A percentile compares a stretch with the other conserved stretches of the same genome.
phyloP scores from a whole-genome alignment of 30 jellyfish, hydroid and myxozoan genomes.

The Morbakka virulenta region DNA sequence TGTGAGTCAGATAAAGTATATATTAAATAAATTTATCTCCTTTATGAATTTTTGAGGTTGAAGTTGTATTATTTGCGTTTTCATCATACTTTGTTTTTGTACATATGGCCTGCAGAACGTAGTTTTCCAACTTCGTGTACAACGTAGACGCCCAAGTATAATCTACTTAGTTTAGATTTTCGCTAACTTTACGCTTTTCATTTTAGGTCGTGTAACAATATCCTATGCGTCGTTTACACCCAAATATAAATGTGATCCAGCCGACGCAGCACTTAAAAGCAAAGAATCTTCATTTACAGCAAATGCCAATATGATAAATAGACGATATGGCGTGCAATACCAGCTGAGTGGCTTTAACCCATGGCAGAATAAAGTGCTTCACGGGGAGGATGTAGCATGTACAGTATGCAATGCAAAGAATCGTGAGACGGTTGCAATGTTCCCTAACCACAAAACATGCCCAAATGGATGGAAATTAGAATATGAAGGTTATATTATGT shows the following conservation, averaged over 20 bases:
- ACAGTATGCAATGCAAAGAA: conserved; percentile 35
- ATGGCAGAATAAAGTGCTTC: conserved; percentile 34
- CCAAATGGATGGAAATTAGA: conserved; percentile 65
- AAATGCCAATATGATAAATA: background rate
- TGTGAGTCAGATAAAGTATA: too few relatives aligned
- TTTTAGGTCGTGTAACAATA: background rate
- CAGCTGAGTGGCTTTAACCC: conserved; percentile 33
- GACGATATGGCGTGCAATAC: conserved; percentile 36
- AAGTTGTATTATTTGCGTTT: too few relatives aligned
- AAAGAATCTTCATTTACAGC: background rate
- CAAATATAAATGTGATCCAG: background rate
- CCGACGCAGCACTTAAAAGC: background rate
- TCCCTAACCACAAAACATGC: conserved; percentile 37
- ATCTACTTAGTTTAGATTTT: too few relatives aligned
- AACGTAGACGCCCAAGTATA: too few relatives aligned
- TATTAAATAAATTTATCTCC: too few relatives aligned
- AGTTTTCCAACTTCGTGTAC: too few relatives aligned
- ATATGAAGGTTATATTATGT: conserved; percentile 65
- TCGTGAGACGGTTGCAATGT: conserved; percentile 38
- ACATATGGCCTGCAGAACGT: too few relatives aligned
- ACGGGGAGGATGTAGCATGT: conserved; percentile 63
- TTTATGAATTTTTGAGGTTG: too few relatives aligned
- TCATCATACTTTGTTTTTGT: too few relatives aligned
- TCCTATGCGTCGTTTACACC: background rate
- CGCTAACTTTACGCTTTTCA: background rate